Evolutionary conservation across 1,140 invertebrate genomes (phyloP).

Genomic region (Eriosoma lanigerum): DNA sequence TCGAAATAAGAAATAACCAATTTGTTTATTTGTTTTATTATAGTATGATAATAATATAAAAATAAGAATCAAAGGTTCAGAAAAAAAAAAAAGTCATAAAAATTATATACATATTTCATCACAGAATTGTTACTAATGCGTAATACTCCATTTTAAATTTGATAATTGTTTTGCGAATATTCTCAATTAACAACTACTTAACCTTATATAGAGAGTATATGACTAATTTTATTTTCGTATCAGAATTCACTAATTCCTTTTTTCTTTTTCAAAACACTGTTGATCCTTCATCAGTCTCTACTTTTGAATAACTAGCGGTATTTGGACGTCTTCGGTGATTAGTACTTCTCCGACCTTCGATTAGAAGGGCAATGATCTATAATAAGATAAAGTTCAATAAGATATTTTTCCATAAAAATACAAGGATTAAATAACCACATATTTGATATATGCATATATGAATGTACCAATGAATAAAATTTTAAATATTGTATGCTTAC

Average conservation of each 20-base stretch:
- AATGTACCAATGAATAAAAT: background rate
- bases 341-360: constrained; percentile 45
- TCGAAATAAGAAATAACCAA: too few species aligned
- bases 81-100: constrained; percentile 22
- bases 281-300: constrained; percentile 41
- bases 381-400: background rate
- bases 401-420: background rate
- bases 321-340: constrained; percentile 39
- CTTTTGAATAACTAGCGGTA: constrained; percentile 41
- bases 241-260: background rate
- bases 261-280: constrained; percentile 32
- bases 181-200: background rate
- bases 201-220: background rate
- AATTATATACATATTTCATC: constrained; percentile 25
- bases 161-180: background rate
- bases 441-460: background rate
- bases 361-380: constrained; percentile 50
- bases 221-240: background rate
- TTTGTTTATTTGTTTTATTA: too few species aligned
- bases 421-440: too few species aligned
- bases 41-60: constrained; percentile 10
- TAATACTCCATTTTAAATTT: background rate
- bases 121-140: constrained; percentile 10
- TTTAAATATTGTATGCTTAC: constrained; percentile 20
- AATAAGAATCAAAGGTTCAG: background rate